Percentiles rank a stretch among this genome's conserved stretches.
These are phyloP conservation scores for Lanistes nyassanus DNA, from an alignment of 1,140 invertebrate genomes.

Conservation along the genomic window DNA sequence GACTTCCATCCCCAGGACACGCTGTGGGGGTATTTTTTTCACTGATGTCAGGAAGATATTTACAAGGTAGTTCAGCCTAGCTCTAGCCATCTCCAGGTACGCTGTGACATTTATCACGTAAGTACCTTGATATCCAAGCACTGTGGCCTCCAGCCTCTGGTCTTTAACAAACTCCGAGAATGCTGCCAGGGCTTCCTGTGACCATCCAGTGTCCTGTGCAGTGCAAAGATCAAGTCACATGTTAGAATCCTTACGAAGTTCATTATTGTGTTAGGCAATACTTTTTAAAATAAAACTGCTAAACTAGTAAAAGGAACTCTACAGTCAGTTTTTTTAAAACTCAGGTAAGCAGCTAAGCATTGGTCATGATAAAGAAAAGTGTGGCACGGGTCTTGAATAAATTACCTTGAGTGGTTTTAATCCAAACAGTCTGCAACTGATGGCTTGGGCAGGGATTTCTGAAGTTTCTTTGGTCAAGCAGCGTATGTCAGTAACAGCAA, in stretches of 20 bases:
- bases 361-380: neutral
- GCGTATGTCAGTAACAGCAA: neutral
- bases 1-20: too few relatives aligned
- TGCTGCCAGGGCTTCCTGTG: neutral
- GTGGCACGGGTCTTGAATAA: neutral
- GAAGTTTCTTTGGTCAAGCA: neutral
- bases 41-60: too few relatives aligned
- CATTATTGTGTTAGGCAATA: neutral
- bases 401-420: conserved; percentile 1
- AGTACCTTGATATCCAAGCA: too few relatives aligned
- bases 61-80: too few relatives aligned
- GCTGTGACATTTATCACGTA: too few relatives aligned
- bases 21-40: too few relatives aligned
- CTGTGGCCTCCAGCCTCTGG: neutral
- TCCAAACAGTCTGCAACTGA: conserved; percentile 9
- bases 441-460: conserved; percentile 5
- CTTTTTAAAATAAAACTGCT: neutral
- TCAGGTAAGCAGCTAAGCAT: neutral
- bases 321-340: neutral
- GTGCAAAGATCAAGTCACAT: neutral
- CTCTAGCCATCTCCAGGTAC: too few relatives aligned
- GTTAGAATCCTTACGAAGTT: neutral
- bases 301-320: neutral
- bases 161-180: neutral
- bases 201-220: neutral